These are phyloP conservation scores for Mola mola DNA, from an alignment of 2,113 vertebrate species.

Conservation along the genomic window DNA sequence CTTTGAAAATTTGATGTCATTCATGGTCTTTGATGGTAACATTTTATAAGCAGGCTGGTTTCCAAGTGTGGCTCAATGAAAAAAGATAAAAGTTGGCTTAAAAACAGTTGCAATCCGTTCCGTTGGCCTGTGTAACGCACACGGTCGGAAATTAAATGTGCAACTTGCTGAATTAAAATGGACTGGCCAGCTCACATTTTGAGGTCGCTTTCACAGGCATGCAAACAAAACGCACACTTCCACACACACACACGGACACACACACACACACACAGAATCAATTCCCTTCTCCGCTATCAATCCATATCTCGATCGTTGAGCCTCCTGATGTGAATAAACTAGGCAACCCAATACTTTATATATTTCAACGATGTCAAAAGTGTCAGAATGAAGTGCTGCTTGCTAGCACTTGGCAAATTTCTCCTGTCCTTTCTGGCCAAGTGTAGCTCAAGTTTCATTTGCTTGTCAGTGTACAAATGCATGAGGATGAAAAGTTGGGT, in stretches of 20 bases:
- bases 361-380: conserved; percentile 77
- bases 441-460: conserved; percentile 66
- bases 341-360: conserved; percentile 77
- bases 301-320: conserved; percentile 79
- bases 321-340: conserved; percentile 80
- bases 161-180: conserved; percentile 77
- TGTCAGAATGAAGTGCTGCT: conserved; percentile 76
- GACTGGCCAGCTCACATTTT: conserved; percentile 62
- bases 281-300: conserved; percentile 85
- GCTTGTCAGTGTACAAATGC: conserved; percentile 61
- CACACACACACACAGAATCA: conserved; percentile 71
- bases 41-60: conserved; percentile 49
- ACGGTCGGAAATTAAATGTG: conserved; percentile 73
- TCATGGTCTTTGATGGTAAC: conserved; percentile 44
- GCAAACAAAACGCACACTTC: conserved; percentile 31
- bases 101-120: conserved; percentile 33
- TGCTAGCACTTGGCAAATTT: conserved; percentile 59
- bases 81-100: conserved; percentile 27
- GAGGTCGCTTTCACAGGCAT: conserved; percentile 44
- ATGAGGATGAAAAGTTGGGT: conserved; percentile 60
- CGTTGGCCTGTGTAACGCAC: conserved; percentile 50
- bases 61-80: conserved; percentile 45
- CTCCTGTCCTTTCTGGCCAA: conserved; percentile 56
- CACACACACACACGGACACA: conserved; percentile 35
- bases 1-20: conserved; percentile 59